Evolutionary conservation across 2,113 vertebrate genomes (phyloP).

Genomic region (Actinemys pallida): DNA sequence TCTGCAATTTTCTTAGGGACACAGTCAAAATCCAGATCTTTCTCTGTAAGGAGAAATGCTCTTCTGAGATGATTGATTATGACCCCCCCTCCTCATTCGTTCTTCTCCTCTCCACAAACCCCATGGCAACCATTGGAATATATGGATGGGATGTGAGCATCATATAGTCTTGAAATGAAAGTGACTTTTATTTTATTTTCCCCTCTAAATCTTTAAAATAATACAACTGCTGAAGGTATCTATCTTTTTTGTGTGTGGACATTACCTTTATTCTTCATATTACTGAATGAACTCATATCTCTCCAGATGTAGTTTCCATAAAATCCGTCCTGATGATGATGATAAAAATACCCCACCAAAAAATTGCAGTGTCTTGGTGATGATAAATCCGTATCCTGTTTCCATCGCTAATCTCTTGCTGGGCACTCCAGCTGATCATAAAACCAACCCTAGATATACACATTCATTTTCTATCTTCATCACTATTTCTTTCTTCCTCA

Average conservation of each 20-base stretch:
- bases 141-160: conserved; percentile 46
- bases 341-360: conserved; percentile 32
- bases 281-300: conserved; percentile 23
- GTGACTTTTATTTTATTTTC: conserved; percentile 66
- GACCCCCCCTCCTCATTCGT: conserved; percentile 32
- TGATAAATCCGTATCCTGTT: conserved; percentile 37
- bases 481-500: conserved; percentile 44
- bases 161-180: conserved; percentile 71
- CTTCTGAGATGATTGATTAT: conserved; percentile 76
- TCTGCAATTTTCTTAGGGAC: conserved; percentile 80
- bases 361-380: conserved; percentile 14
- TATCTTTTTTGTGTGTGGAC: conserved; percentile 41
- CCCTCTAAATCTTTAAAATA: conserved; percentile 1
- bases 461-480: conserved; percentile 60
- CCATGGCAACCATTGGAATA: conserved; percentile 77
- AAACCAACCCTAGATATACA: conserved; percentile 37
- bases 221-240: conserved; percentile 53
- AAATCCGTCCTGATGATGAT: conserved; percentile 23
- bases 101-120: conserved; percentile 65
- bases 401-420: conserved; percentile 31
- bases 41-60: conserved; percentile 77
- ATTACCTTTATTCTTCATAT: conserved; percentile 56
- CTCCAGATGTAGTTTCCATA: conserved; percentile 28
- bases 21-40: conserved; percentile 81
- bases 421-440: conserved; percentile 47